Percentiles rank a stretch among this genome's conserved stretches.
Conservation (phyloP, 2,113 vertebrate genomes). For the Symphodus melops region DNA sequence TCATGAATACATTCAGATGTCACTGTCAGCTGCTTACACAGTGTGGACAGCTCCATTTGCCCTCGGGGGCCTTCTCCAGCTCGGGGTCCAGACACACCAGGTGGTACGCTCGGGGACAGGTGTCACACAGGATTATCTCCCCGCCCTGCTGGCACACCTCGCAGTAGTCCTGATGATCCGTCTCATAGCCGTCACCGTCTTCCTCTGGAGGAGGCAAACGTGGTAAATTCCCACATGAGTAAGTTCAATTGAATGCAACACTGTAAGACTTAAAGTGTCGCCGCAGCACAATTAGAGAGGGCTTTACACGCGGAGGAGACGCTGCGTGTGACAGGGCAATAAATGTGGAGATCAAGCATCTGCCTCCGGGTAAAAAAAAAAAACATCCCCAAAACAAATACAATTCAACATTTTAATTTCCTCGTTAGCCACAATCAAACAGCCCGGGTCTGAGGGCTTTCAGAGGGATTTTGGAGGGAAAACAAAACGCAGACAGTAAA, state of each 20-base stretch:
- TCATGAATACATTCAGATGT: neutral
- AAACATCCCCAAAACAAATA: conserved; percentile 42
- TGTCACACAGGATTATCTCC: conserved; percentile 98
- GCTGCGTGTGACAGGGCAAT: neutral
- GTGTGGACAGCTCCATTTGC: conserved; percentile 99
- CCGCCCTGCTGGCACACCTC: conserved; percentile 99
- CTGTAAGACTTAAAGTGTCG: neutral
- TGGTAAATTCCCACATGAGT: neutral
- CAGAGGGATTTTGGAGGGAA: conserved; percentile 33
- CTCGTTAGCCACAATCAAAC: conserved; percentile 46
- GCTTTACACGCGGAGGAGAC: neutral
- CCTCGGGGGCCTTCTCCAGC: conserved; percentile 96
- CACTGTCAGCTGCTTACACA: conserved; percentile 86
- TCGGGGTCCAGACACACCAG: conserved; percentile 97
- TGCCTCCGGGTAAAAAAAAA: conserved; percentile 28
- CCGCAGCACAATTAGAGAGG: neutral
- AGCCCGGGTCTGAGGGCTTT: conserved; percentile 45
- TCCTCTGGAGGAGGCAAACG: conserved; percentile 82
- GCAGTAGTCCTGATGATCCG: conserved; percentile 98
- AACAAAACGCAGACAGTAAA: conserved; percentile 45
- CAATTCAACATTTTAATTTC: conserved; percentile 22
- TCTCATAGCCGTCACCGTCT: conserved; percentile 97
- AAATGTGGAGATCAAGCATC: conserved; percentile 5
- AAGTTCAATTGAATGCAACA: neutral
- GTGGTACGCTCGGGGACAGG: conserved; percentile 96